Conservation (phyloP, 2,113 vertebrate species). For the cat (Felis catus) region F.catus_Fca126_mat1.0 CM031426.1:44802001-44802500, state of each 20-base stretch:
- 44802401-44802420: background rate
- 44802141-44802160: no score
- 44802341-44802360: constrained; percentile 20
- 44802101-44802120: no score
- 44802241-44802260: background rate
- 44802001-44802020: no score
- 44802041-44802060: no score
- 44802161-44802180: background rate
- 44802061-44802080: no score
- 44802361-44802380: background rate
- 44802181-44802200: background rate
- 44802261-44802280: background rate
- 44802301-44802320: constrained; percentile 16
- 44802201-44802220: background rate
- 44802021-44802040: no score
- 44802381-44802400: constrained; percentile 5
- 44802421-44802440: constrained; percentile 37
- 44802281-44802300: background rate
- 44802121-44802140: no score
- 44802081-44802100: no score
- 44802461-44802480: background rate
- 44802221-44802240: background rate
- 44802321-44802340: background rate
- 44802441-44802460: constrained; percentile 51
- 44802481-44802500: constrained; percentile 59